Base-by-base conservation (phyloP, 1,140 invertebrate species). In the Leucophenga varia region DNA sequence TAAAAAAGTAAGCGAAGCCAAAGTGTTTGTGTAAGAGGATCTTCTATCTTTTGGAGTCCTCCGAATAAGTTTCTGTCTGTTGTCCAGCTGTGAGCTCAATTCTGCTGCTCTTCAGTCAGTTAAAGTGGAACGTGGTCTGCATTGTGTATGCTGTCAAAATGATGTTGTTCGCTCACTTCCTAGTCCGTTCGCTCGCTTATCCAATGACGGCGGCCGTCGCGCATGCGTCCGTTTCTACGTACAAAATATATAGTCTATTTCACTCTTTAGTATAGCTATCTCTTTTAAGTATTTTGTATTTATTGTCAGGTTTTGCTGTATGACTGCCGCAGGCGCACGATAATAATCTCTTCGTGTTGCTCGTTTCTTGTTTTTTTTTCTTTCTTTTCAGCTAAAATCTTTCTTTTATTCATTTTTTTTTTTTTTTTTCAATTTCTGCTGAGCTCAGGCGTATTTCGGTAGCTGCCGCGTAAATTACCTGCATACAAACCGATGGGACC, bases 381-480 rank as follows among this genome's bases (percentile, higher is more conserved):
- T 22, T 21, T n/a, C n/a, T n/a, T n/a, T n/a, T n/a, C n/a, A n/a
- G n/a, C n/a, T 30, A 8, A n/a, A 30, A n/a, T 30, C 25, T 30
- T 30, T n/a, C 7, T 30, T 8, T 8, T 30, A 30, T 7, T 35
- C n/a, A 13, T 35, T 8, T 35, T 35, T 5, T 35, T 13, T 19
- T 18, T 39, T 17, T 19, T 39, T 39, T 6, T 39, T 4, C 3
- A 20, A 16, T 19, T 39, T 39, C 7, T 39, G 13, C 28, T 43
- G 34, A 47, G 43, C 40, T 40, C 41, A 57, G 59, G 68, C 69
- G 69, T 72, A 72, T 72, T 72, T 72, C 69, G 64, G 69, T 72
- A 72, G 69, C 69, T 61, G 64, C 59, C 65, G 64, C 59, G 69
- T 72, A 72, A 72, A 72, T 72, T 72, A 69, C 69, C 61, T 68